phyloP scores from a whole-genome alignment of 1,140 invertebrate genomes.

The Trinorchestia longiramus region DNA sequence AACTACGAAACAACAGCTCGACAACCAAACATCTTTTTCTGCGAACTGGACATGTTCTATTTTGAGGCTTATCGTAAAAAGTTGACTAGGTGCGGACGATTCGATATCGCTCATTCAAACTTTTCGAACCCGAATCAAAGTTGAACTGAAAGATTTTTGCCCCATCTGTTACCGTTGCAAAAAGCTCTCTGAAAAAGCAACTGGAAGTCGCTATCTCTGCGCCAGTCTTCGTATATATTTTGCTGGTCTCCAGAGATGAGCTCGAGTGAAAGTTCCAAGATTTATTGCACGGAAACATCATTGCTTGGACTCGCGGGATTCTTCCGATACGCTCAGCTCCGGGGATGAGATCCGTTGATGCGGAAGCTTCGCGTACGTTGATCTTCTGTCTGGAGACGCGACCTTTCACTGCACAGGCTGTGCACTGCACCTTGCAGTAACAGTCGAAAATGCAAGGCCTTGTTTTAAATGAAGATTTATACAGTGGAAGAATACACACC shows the following conservation, averaged over 20 bases:
- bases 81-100: background rate
- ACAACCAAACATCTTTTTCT: background rate
- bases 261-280: constrained; percentile 46
- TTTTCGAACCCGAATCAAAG: background rate
- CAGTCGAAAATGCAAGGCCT: background rate
- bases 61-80: background rate
- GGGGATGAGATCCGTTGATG: constrained; percentile 1
- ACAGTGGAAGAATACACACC: background rate
- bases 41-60: background rate
- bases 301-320: constrained; percentile 32
- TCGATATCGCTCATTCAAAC: constrained; percentile 49
- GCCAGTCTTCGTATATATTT: constrained; percentile 48
- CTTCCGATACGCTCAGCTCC: constrained; percentile 14
- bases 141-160: constrained; percentile 37
- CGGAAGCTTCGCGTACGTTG: background rate
- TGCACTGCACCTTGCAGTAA: background rate
- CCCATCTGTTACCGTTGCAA: background rate
- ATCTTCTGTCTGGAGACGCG: background rate
- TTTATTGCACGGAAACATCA: constrained; percentile 46
- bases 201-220: constrained; percentile 14
- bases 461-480: background rate
- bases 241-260: constrained; percentile 37
- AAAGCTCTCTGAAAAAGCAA: constrained; percentile 31
- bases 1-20: background rate
- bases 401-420: background rate